Evolutionary conservation across 2,797 vertebrate genomes (phyloP).

Genomic region (Parambassis ranga): DNA sequence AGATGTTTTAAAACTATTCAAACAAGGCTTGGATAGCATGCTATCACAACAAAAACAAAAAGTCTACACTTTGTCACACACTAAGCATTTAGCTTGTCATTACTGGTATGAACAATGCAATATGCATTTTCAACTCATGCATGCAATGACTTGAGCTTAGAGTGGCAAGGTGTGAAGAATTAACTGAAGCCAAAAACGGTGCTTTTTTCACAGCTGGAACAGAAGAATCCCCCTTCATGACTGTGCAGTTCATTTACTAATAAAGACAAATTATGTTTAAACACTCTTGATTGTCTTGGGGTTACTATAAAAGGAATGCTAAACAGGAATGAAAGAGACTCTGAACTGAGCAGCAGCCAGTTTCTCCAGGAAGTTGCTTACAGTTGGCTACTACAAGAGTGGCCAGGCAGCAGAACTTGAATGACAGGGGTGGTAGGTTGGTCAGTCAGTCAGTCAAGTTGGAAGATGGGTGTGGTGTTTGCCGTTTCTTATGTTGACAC

Average conservation of each 20-base stretch:
- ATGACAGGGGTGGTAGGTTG: conserved; percentile 10
- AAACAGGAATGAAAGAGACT: conserved; percentile 5
- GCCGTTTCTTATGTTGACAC: conserved; percentile 8
- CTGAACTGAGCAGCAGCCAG: conserved; percentile 26
- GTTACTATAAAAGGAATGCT: no score
- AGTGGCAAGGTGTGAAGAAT: conserved; percentile 49
- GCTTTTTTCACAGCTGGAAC: conserved; percentile 45
- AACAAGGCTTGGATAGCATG: conserved; percentile 65
- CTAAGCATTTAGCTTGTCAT: conserved; percentile 60
- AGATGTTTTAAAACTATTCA: neutral
- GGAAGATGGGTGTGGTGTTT: conserved; percentile 7
- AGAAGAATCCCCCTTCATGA: conserved; percentile 8
- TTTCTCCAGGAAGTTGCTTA: conserved; percentile 48
- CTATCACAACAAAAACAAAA: conserved; percentile 22
- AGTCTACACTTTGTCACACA: conserved; percentile 47
- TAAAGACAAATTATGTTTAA: neutral
- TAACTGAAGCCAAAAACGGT: conserved; percentile 22
- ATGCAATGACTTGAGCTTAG: conserved; percentile 68
- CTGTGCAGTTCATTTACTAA: neutral
- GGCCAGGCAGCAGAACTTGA: conserved; percentile 22
- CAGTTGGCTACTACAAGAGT: neutral
- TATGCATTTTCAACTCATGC: conserved; percentile 73
- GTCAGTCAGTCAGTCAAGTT: neutral
- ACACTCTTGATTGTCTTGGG: neutral
- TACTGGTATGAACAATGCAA: conserved; percentile 71